A percentile compares a stretch with the other conserved stretches of the same genome.
Evolutionary conservation across 92 coral and sea anemone genomes (phyloP).

Genomic region (Epizoanthus ramosus): DNA sequence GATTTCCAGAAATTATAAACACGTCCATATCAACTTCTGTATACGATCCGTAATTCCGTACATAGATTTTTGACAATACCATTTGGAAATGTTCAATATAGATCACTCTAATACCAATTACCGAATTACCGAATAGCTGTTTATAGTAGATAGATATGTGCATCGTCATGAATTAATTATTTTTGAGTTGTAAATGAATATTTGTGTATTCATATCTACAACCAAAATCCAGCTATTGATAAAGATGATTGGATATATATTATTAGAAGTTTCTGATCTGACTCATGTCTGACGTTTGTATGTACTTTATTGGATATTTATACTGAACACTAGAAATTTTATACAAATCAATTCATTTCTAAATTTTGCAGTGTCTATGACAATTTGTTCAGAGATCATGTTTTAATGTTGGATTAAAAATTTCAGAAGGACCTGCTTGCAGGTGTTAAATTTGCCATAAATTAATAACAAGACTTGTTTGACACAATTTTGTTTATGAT

Average conservation of each 20-base stretch:
- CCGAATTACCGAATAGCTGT: background rate
- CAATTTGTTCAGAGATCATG: background rate
- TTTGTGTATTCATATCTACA: conserved; percentile 24
- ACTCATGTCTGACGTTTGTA: background rate
- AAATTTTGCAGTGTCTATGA: background rate
- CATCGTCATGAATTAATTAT: conserved; percentile 2
- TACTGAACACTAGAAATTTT: too few species aligned
- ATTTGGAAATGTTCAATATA: background rate
- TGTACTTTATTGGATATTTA: background rate
- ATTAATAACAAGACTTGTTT: conserved; percentile 8
- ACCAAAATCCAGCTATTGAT: background rate
- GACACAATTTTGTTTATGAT: background rate
- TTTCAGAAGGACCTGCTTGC: conserved; percentile 9
- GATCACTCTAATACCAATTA: background rate
- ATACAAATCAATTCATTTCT: background rate
- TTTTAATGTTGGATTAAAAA: conserved; percentile 12
- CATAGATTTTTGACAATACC: too few species aligned
- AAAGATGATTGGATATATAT: background rate
- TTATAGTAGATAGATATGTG: background rate
- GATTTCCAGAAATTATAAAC: too few species aligned
- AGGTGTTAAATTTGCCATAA: conserved; percentile 14
- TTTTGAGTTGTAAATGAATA: conserved; percentile 23
- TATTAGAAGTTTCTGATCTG: too few species aligned
- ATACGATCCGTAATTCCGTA: too few species aligned
- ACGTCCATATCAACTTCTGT: too few species aligned